These are phyloP conservation scores for Poecile atricapillus DNA, from an alignment of 2,113 vertebrate species.

Conservation along the genomic window DNA sequence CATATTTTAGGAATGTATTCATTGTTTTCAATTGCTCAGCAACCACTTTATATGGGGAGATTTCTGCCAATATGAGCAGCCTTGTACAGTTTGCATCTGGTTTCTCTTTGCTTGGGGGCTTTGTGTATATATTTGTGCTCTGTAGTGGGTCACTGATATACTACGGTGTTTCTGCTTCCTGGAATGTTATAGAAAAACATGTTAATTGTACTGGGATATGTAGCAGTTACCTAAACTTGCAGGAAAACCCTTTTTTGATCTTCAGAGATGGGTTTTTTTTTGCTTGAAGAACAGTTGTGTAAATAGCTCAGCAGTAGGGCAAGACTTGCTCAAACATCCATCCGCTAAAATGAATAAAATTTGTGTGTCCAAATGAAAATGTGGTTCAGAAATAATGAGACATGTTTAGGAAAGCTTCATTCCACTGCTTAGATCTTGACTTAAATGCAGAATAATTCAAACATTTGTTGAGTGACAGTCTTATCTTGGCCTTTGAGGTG, in stretches of 20 bases:
- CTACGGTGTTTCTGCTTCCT: not conserved
- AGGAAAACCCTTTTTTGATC: not conserved
- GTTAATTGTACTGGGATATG: not conserved
- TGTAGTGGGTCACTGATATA: not conserved
- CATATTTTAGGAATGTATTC: conserved; percentile 52
- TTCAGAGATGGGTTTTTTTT: not conserved
- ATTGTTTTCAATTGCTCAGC: conserved; percentile 42
- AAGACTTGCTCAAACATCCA: not conserved
- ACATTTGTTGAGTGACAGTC: not conserved
- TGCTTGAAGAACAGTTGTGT: not conserved
- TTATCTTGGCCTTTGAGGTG: not conserved
- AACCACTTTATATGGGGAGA: not conserved
- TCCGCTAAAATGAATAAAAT: not conserved
- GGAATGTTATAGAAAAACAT: not conserved
- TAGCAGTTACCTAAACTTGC: not conserved
- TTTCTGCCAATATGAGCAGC: not conserved
- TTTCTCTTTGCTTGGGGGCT: not conserved
- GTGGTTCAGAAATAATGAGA: not conserved
- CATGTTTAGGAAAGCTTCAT: not conserved
- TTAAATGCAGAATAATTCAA: not conserved
- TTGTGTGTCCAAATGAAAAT: not conserved
- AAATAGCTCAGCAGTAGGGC: not conserved
- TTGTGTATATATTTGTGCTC: not conserved
- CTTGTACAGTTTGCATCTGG: not conserved
- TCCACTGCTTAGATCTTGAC: not conserved